Base-by-base conservation (phyloP, 2,888 invertebrate genomes). In the Blastobasis lacticolella region DNA sequence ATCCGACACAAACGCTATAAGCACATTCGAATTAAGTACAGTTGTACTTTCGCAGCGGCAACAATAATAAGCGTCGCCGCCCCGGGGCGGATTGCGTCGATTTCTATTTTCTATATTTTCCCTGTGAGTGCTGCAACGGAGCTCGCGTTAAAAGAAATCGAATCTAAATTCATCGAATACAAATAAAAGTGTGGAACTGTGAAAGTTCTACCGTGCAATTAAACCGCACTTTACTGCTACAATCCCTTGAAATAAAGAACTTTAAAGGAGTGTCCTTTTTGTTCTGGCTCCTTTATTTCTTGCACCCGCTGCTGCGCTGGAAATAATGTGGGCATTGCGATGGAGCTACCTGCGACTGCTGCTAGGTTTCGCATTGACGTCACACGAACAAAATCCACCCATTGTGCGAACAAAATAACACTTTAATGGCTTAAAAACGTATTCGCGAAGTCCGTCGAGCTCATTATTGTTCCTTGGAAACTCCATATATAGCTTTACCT, bases 191-290 rank as follows among this genome's bases (percentile, higher is more conserved):
- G 66, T 60, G 62, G 62, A 71, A 68, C 69, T 73, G 75, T 72
- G 69, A 73, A 77, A 79, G 75, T 84, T 78, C 73, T 69, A 73
- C 73, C 72, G 73, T 78, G 78, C 82, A 86, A 86, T 85, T 86
- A 86, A 84, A 86, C 79, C 81, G 69, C 84, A 83, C 79, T 85
- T 81, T 81, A 78, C 73, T 73, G 78, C 75, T 78, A 77, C 81
- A 83, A 79, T 82, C 78, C 79, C 78, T 80, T 79, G 71, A 78
- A 85, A 81, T 85, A 85, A 82, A 83, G 84, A 80, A 83, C 74
- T 82, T 78, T 79, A 76, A 78, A 78, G 75, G 75, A 78, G 73
- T 73, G 75, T 75, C 72, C 72, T 78, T 81, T 84, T 81, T 79
- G 76, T 76, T 76, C 71, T 60, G 58, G 62, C 57, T 70, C 71